These are phyloP conservation scores for Aspidiotus rigidus DNA, from an alignment of 2,888 invertebrate genomes.

Conservation along the genomic window DNA sequence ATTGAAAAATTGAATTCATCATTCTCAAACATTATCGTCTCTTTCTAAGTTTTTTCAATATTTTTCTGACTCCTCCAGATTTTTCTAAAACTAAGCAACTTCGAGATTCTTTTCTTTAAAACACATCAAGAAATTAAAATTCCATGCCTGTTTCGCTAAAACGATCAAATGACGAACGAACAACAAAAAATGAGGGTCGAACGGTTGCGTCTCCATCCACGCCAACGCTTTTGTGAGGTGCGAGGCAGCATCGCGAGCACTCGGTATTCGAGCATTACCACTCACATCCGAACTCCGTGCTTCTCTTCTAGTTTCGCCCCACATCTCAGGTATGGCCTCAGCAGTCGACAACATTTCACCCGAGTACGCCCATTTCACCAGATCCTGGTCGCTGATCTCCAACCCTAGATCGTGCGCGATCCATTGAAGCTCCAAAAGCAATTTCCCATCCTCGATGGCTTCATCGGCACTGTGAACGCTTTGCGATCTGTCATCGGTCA, in stretches of 20 bases:
- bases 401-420: constrained; percentile 41
- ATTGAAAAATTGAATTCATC: too few species aligned
- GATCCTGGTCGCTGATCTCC: constrained; percentile 41
- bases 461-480: not conserved
- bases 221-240: constrained; percentile 44
- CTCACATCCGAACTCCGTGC: not conserved
- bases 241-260: constrained; percentile 44
- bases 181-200: constrained; percentile 43
- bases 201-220: constrained; percentile 48
- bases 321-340: not conserved
- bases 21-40: too few species aligned
- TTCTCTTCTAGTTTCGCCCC: constrained; percentile 13
- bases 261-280: constrained; percentile 40
- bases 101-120: too few species aligned
- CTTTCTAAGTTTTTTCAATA: too few species aligned
- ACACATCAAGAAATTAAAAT: not conserved
- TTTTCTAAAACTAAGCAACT: too few species aligned
- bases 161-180: constrained; percentile 40
- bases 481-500: not conserved
- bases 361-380: constrained; percentile 39
- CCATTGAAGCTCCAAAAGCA: constrained; percentile 41
- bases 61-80: too few species aligned
- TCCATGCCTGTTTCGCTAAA: constrained; percentile 41
- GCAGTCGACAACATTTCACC: not conserved
- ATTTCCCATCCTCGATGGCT: constrained; percentile 38